Evolutionary conservation across 1,140 invertebrate species (phyloP).

Genomic region (Xylocopa sonorina): DNA sequence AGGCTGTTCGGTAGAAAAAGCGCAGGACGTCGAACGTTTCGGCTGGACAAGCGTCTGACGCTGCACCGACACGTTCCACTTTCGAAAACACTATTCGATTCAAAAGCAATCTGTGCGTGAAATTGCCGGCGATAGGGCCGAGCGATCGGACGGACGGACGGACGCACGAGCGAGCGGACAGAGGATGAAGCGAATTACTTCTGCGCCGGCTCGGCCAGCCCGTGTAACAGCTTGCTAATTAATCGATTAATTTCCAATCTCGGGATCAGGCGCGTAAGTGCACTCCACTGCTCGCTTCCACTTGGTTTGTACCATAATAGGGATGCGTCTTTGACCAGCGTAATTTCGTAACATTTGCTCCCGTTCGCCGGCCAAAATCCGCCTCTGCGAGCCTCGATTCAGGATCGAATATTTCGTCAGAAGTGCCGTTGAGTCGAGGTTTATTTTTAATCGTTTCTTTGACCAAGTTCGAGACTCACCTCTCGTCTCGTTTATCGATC

Average conservation of each 20-base stretch:
- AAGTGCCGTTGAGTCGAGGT: no score
- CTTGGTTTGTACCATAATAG: conserved; percentile 3
- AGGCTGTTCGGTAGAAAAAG: no score
- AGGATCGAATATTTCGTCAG: no score
- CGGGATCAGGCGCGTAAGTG: conserved; percentile 32
- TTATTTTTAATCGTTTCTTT: no score
- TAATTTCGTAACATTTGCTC: conserved; percentile 14
- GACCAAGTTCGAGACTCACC: no score
- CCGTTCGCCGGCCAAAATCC: neutral
- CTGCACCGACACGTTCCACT: conserved; percentile 36
- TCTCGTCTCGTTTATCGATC: no score
- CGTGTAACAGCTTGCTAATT: conserved; percentile 62
- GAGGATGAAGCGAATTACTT: conserved; percentile 55
- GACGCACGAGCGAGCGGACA: conserved; percentile 14
- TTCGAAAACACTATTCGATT: conserved; percentile 50
- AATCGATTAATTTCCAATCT: conserved; percentile 67
- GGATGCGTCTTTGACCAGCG: conserved; percentile 1
- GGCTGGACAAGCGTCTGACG: neutral
- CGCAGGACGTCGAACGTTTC: neutral
- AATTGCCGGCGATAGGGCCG: conserved; percentile 48
- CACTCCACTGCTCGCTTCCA: neutral
- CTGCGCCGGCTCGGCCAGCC: conserved; percentile 9
- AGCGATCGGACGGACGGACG: conserved; percentile 15
- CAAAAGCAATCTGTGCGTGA: conserved; percentile 62
- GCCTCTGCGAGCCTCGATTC: no score